Percentiles rank a stretch among this genome's conserved stretches.
These are phyloP conservation scores for Cyprinodon variegatus DNA, from an alignment of 2,113 vertebrate species.

Conservation along the genomic window DNA sequence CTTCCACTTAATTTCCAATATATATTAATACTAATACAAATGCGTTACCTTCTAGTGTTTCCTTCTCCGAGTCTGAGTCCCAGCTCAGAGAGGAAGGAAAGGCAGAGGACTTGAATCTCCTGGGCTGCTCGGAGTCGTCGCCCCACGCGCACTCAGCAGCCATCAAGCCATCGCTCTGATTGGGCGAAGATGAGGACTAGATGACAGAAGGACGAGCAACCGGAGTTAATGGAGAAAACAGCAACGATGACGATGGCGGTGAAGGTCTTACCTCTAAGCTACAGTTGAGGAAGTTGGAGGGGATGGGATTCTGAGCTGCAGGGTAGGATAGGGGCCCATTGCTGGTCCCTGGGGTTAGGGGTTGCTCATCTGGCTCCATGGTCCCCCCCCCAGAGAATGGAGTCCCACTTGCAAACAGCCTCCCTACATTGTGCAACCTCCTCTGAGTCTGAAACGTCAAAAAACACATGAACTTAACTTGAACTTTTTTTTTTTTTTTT, in stretches of 20 bases:
- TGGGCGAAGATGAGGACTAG: constrained; percentile 64
- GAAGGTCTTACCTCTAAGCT: constrained; percentile 67
- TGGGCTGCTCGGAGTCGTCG: constrained; percentile 47
- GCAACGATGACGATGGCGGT: accelerated
- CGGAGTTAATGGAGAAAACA: not conserved
- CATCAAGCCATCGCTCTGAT: constrained; percentile 49
- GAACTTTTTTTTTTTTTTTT: not conserved
- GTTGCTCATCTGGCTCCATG: constrained; percentile 75
- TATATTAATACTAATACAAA: constrained; percentile 2
- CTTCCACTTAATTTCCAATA: not conserved
- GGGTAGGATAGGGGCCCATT: constrained; percentile 56
- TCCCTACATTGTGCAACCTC: constrained; percentile 74
- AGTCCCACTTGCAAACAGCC: constrained; percentile 58
- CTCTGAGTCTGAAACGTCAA: constrained; percentile 49
- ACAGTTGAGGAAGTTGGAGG: constrained; percentile 52
- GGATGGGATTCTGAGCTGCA: constrained; percentile 55
- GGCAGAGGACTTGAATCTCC: constrained; percentile 73
- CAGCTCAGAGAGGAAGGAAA: constrained; percentile 82
- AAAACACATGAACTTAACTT: constrained; percentile 22
- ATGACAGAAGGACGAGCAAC: not conserved
- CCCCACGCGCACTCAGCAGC: constrained; percentile 42
- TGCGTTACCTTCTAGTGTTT: constrained; percentile 77
- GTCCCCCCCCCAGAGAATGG: constrained; percentile 65
- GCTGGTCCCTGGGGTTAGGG: constrained; percentile 71
- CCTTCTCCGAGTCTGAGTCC: constrained; percentile 84